phyloP scores from a whole-genome alignment of 2,888 invertebrate genomes.

The Ophion slaviceki region DNA sequence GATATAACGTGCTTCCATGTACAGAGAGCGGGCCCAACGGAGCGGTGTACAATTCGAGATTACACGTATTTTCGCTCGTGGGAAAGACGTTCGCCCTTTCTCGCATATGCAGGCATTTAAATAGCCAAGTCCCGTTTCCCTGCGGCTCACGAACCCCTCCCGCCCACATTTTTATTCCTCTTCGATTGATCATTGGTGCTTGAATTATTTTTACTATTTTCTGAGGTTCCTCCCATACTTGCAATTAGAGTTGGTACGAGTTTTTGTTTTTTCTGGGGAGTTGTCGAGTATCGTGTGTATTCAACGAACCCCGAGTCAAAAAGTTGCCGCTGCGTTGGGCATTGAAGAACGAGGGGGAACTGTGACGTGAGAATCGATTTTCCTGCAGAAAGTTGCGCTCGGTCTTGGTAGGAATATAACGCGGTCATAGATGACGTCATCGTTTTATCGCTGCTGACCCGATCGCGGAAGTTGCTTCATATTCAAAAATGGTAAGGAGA shows the following conservation, averaged over 20 bases:
- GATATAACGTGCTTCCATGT: constrained; percentile 46
- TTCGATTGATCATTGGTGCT: neutral
- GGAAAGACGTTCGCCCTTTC: constrained; percentile 59
- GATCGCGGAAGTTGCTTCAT: constrained; percentile 37
- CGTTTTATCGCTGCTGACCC: constrained; percentile 49
- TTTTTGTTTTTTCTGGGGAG: too few species aligned
- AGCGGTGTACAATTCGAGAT: constrained; percentile 61
- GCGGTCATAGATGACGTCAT: neutral
- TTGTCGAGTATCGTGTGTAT: too few species aligned
- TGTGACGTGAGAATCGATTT: too few species aligned
- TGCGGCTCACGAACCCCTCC: neutral
- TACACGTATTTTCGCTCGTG: constrained; percentile 63
- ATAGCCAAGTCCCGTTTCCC: constrained; percentile 17
- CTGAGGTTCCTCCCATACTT: neutral
- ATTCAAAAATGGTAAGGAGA: constrained; percentile 50
- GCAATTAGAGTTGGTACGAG: neutral
- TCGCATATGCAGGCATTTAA: neutral
- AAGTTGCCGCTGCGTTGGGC: too few species aligned
- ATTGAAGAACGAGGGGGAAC: too few species aligned
- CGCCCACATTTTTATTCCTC: neutral
- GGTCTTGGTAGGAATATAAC: neutral
- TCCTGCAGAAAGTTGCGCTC: neutral
- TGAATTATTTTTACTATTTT: neutral
- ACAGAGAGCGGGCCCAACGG: constrained; percentile 42
- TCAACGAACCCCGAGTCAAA: too few species aligned